Percentiles rank a stretch among this genome's conserved stretches.
Evolutionary conservation across 2,113 vertebrate species (phyloP).

Genomic region (Micronycteris hirsuta): DNA sequence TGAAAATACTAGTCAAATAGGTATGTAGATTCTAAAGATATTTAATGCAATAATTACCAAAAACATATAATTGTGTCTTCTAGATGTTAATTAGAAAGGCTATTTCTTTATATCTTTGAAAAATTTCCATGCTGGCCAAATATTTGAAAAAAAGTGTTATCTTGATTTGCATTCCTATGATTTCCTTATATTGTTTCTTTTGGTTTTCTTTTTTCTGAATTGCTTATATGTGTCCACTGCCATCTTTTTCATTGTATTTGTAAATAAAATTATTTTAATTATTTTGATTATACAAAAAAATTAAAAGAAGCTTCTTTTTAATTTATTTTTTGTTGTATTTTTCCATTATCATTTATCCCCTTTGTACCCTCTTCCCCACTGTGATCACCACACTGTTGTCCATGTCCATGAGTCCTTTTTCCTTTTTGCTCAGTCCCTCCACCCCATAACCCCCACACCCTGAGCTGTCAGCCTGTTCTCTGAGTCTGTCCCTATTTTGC

Average conservation of each 20-base stretch:
- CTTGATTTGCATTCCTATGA: constrained; percentile 1
- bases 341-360: too few species aligned
- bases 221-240: constrained; percentile 2
- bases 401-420: too few species aligned
- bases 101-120: background rate
- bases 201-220: constrained; percentile 40
- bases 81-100: background rate
- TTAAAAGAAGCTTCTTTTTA: too few species aligned
- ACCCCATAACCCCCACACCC: too few species aligned
- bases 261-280: constrained; percentile 33
- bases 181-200: constrained; percentile 9
- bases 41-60: background rate
- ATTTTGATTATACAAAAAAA: background rate
- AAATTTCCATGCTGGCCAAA: background rate
- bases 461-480: too few species aligned
- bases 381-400: too few species aligned
- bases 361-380: too few species aligned
- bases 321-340: too few species aligned
- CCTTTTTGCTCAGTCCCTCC: too few species aligned
- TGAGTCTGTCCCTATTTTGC: too few species aligned
- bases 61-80: background rate
- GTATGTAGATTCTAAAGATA: constrained; percentile 17
- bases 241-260: constrained; percentile 15
- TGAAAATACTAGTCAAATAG: constrained; percentile 12
- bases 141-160: constrained; percentile 34